Conservation (phyloP, 1,140 invertebrate genomes). For the Micrasema longulum region DNA sequence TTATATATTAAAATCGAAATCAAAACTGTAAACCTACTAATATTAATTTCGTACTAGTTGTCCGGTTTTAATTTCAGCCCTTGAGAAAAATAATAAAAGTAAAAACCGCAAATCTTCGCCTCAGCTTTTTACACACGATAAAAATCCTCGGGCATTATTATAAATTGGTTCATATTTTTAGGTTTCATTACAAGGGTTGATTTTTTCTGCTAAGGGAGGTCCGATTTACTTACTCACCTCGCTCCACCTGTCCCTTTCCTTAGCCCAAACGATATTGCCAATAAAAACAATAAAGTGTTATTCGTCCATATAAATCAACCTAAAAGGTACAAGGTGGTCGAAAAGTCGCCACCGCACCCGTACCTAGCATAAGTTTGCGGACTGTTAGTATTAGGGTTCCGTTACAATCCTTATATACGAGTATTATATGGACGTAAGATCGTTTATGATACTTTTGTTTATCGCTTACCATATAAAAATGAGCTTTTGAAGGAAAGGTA, state of each 20-base stretch:
- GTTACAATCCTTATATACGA: too few species aligned
- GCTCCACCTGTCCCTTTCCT: conserved; percentile 12
- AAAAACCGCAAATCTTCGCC: too few species aligned
- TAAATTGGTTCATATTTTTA: conserved; percentile 22
- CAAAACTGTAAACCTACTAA: too few species aligned
- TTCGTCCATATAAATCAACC: conserved; percentile 30
- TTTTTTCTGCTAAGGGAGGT: neutral
- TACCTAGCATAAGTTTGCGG: neutral
- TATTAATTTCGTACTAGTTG: too few species aligned
- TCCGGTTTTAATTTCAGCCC: too few species aligned
- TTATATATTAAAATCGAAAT: too few species aligned
- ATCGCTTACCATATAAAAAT: too few species aligned
- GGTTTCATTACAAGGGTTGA: conserved; percentile 10
- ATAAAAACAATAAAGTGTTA: conserved; percentile 39
- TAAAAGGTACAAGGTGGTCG: conserved; percentile 10
- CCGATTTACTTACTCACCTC: conserved; percentile 19
- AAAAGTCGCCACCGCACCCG: conserved; percentile 15
- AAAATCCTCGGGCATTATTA: neutral
- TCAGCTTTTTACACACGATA: neutral
- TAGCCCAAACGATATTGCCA: conserved; percentile 24
- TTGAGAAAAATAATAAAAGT: too few species aligned
- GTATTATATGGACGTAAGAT: too few species aligned
- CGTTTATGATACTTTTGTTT: too few species aligned
- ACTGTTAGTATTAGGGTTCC: too few species aligned
- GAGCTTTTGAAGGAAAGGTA: too few species aligned